Percentiles rank a stretch among this genome's conserved stretches.
Conservation (phyloP, 1,140 invertebrate genomes). For the Drosophila asahinai region DNA sequence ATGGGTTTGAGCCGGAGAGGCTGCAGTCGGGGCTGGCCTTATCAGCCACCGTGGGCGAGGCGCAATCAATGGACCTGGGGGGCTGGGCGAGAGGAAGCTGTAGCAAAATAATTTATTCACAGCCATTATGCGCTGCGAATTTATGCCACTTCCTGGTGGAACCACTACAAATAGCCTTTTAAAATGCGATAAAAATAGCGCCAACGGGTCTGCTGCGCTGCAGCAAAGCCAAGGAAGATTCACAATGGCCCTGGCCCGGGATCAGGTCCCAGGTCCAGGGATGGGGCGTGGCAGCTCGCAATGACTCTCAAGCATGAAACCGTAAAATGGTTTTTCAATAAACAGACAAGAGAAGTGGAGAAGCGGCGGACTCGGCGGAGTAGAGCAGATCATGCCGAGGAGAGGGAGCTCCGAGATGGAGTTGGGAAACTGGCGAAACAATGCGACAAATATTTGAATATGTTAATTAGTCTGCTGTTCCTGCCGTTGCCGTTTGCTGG, state of each 20-base stretch:
- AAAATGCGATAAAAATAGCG: conserved; percentile 83
- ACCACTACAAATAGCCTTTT: conserved; percentile 83
- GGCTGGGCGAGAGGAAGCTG: conserved; percentile 59
- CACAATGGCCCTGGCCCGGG: conserved; percentile 35
- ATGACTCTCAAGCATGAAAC: conserved; percentile 80
- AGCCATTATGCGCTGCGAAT: conserved; percentile 82
- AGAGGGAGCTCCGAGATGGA: conserved; percentile 18
- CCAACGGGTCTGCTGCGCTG: conserved; percentile 61
- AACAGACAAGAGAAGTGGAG: conserved; percentile 30
- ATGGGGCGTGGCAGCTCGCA: conserved; percentile 68
- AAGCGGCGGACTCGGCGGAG: background rate
- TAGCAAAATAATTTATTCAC: conserved; percentile 80
- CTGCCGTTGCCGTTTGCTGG: conserved; percentile 50
- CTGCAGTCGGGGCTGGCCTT: conserved; percentile 33
- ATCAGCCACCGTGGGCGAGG: conserved; percentile 54
- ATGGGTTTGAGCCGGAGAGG: conserved; percentile 7
- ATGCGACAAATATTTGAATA: conserved; percentile 84
- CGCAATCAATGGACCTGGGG: conserved; percentile 51
- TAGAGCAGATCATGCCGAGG: conserved; percentile 10
- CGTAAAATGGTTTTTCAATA: conserved; percentile 82
- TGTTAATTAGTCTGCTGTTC: conserved; percentile 77
- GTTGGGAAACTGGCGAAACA: conserved; percentile 64
- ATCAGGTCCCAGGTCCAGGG: conserved; percentile 21
- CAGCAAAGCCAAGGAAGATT: conserved; percentile 30
- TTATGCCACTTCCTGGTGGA: conserved; percentile 82